Evolutionary conservation across 1,140 invertebrate species (phyloP).

Genomic region (Diuraphis noxia): DNA sequence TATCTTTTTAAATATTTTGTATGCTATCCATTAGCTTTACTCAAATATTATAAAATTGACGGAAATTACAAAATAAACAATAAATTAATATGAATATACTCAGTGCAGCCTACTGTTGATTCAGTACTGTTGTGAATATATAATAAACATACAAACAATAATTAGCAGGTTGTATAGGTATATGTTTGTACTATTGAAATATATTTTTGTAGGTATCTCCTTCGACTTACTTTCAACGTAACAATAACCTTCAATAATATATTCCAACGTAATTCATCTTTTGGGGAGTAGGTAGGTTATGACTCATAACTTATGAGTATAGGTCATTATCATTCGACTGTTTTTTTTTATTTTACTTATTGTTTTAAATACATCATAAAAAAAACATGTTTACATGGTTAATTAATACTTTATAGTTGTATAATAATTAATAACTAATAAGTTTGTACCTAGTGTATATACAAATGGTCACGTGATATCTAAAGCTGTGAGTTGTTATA

Average conservation of each 20-base stretch:
- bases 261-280: not conserved
- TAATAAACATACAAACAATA: not conserved
- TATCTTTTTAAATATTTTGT: not conserved
- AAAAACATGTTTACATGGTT: not conserved
- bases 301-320: no score
- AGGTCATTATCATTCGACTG: not conserved
- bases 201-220: not conserved
- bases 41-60: not conserved
- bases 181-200: not conserved
- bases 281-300: not conserved
- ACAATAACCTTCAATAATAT: not conserved
- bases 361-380: not conserved
- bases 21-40: not conserved
- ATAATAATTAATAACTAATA: not conserved
- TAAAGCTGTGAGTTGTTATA: not conserved
- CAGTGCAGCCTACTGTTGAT: no score
- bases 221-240: constrained; percentile 4
- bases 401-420: not conserved
- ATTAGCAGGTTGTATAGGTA: not conserved
- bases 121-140: not conserved
- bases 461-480: not conserved
- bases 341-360: not conserved
- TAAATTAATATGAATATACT: not conserved
- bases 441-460: not conserved
- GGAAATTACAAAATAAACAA: not conserved